A percentile compares a stretch with the other conserved stretches of the same genome.
phyloP scores from a whole-genome alignment of 2,113 vertebrate genomes.

The Isurus oxyrinchus region DNA sequence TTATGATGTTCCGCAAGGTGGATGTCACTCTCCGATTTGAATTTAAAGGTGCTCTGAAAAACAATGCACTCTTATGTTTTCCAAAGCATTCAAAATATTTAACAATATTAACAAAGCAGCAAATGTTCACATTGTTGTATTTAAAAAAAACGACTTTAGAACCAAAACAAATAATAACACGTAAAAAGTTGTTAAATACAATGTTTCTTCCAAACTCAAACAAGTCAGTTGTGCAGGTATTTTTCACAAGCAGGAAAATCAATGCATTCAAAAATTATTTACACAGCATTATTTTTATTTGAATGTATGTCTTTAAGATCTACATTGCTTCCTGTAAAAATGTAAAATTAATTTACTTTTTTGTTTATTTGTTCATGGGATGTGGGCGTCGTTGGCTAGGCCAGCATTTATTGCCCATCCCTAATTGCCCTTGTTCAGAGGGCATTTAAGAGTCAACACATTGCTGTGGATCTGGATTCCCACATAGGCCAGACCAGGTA shows the following conservation, averaged over 20 bases:
- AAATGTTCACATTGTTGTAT: background rate
- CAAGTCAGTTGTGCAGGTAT: background rate
- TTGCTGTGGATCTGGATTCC: too few species aligned
- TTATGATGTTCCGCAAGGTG: slow-evolving; percentile 98
- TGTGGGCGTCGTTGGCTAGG: too few species aligned
- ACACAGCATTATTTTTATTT: background rate
- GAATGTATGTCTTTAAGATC: background rate
- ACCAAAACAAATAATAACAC: background rate
- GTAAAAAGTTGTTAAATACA: background rate
- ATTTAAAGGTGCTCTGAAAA: slow-evolving; percentile 94
- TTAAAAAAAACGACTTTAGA: background rate
- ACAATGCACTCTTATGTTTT: slow-evolving; percentile 34
- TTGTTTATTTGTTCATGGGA: too few species aligned
- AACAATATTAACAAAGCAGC: background rate
- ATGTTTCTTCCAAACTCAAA: background rate
- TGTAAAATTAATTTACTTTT: background rate
- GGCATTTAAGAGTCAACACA: too few species aligned
- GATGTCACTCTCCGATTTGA: slow-evolving; percentile 97
- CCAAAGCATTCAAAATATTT: background rate
- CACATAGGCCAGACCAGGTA: too few species aligned
- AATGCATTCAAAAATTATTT: background rate
- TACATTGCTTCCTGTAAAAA: background rate
- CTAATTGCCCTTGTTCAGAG: too few species aligned
- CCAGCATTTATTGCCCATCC: too few species aligned
- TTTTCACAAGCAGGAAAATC: background rate